Evolutionary conservation across 2,888 invertebrate species (phyloP), one percentile per base, ranked within the genome.

Genomic region (Hypercompe scribonia): DNA sequence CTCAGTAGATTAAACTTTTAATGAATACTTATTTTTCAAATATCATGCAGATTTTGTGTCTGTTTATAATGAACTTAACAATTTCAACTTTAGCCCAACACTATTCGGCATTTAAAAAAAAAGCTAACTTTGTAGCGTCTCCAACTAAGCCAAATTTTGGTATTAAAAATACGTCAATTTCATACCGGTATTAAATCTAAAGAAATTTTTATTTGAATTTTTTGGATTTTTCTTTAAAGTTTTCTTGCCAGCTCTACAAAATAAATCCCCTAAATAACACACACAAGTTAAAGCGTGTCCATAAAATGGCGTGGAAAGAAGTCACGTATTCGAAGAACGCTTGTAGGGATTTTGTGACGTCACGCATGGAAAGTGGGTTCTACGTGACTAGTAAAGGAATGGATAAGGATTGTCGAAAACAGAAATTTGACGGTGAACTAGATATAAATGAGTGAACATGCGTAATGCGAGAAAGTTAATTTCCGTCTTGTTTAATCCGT

Each of bases 381-480:
- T 80, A 84, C 82, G 83, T 84, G 83, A 82, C 80, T 70, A 33
- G 81, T 70, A 78, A 76, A n/a, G 72, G 75, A 84, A 78, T 71
- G 69, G 75, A 74, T 65, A 61, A 75, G 69, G 54, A 76, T 73
- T 67, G 46, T 72, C 69, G 33, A 73, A 74, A 70, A 74, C 72
- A 64, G 69, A 73, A 71, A 79, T 83, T 78, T 71, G 69, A 63
- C 70, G 61, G 74, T 50, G 67, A 66, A 64, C 39, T 65, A 18
- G 73, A n/a, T 68, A 50, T 68, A 36, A 54, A 72, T 46, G 70
- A 73, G 72, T 50, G 66, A 74, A 75, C 64, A 65, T 36, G 36
- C 64, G 64, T n/a, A 33, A 69, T 54, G 34, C 46, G 33, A 70
- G 74, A 73, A 76, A 72, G 75, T 71, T 65, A 24, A 50, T n/a